A percentile compares a stretch with the other conserved stretches of the same genome.
Conservation (phyloP, 1,140 invertebrate genomes). For the Episyrphus balteatus region DNA sequence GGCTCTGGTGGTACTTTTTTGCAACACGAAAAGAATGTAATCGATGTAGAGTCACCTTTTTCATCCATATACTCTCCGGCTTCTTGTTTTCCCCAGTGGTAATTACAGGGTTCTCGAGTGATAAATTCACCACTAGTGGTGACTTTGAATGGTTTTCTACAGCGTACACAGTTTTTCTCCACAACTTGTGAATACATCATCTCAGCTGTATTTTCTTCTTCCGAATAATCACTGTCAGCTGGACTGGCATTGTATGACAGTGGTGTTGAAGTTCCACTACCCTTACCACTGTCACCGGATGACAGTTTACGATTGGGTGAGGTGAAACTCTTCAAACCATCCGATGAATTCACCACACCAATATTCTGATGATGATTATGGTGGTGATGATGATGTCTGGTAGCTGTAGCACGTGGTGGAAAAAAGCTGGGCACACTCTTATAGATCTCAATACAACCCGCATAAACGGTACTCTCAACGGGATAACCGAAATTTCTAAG, state of each 20-base stretch:
- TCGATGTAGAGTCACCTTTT: conserved; percentile 21
- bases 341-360: conserved; percentile 8
- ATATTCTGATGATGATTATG: background rate
- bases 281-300: conserved; percentile 3
- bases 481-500: conserved; percentile 64
- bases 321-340: conserved; percentile 1
- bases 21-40: conserved; percentile 57
- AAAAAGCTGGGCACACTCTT: conserved; percentile 31
- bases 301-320: background rate
- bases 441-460: conserved; percentile 50
- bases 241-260: conserved; percentile 37
- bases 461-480: conserved; percentile 45
- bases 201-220: conserved; percentile 8
- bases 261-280: conserved; percentile 25
- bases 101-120: conserved; percentile 55
- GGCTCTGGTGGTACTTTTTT: conserved; percentile 12
- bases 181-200: conserved; percentile 14
- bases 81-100: conserved; percentile 67
- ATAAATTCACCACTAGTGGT: conserved; percentile 53
- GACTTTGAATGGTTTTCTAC: conserved; percentile 56
- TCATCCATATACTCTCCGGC: conserved; percentile 20
- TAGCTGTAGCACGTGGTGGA: background rate
- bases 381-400: conserved; percentile 3
- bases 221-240: conserved; percentile 34
- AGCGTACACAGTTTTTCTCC: conserved; percentile 59